Evolutionary conservation across 2,888 invertebrate genomes (phyloP), one percentile per base, ranked within the genome.

Genomic region (Spisula subtruncata): DNA sequence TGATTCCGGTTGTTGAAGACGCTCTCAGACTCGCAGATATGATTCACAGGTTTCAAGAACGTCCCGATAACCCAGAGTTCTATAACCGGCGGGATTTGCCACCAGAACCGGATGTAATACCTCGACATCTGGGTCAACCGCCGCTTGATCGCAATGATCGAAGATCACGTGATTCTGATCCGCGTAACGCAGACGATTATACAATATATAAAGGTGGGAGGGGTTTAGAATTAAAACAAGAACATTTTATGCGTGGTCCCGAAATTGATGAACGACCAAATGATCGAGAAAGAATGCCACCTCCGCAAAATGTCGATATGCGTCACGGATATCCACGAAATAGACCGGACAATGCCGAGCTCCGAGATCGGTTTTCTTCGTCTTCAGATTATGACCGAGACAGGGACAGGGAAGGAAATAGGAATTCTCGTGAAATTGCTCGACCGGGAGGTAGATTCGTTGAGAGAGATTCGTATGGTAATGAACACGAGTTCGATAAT

Each of bases 1-100:
- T 99, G 96, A 99, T 95, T 91, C 94, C 95, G 56, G 93, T 90
- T 14, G 90, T 90, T 25, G 92, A 93, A 18, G 93, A 95, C 87
- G 95, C 95, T 54, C 85, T 94, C 20, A 88, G 92, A 82, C 93
- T 95, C 20, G 91, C 92, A 12, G 86, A 90, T 35, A 89, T 92
- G 80, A 83, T 88, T n/a, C 88, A 87, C 35, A 90, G 93, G 48
- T 92, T 92, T 75, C 90, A 92, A 81, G 90, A 90, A 20, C 91
- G 90, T 82, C 90, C 91, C 32, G 83, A 85, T 46, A 89, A 89
- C 81, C 86, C 90, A 14, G 90, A 90, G 41, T 85, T 83, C 54
- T 88, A 88, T 81, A 81, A 75, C n/a, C 75, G 85, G 20, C 89
- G 85, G 51, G 75, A 90, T 89, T 80, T 75, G 16, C 90, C 86